Conservation (phyloP, 2,797 vertebrate genomes). For the Hemitrygon akajei region DNA sequence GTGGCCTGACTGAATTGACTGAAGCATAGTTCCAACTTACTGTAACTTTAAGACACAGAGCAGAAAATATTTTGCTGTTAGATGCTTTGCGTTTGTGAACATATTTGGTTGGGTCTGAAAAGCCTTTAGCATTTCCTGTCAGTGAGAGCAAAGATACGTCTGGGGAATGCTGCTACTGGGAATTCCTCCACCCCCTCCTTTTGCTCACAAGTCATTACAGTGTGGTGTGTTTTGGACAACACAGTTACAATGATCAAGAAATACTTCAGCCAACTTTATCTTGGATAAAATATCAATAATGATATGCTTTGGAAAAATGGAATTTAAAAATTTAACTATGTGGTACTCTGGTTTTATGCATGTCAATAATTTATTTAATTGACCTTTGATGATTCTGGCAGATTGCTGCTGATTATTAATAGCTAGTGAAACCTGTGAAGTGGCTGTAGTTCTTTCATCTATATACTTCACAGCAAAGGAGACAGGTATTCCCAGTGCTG, state of each 20-base stretch:
- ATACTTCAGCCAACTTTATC: not conserved
- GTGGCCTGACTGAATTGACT: not conserved
- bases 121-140: slow-evolving; percentile 26
- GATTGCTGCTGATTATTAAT: not conserved
- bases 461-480: not conserved
- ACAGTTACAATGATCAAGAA: not conserved
- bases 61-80: not conserved
- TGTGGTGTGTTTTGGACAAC: not conserved
- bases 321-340: not conserved
- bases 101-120: slow-evolving; percentile 5
- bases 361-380: not conserved
- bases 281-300: not conserved
- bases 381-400: not conserved
- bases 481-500: not conserved
- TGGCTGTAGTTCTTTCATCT: slow-evolving; percentile 2
- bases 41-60: not conserved
- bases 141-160: slow-evolving; percentile 20
- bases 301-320: not conserved
- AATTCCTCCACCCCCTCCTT: slow-evolving; percentile 22
- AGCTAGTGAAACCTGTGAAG: not conserved
- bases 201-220: not conserved
- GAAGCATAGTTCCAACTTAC: not conserved
- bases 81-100: slow-evolving; percentile 17
- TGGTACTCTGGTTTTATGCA: not conserved
- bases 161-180: not conserved